These are phyloP conservation scores for Conops quadrifasciatus DNA, from an alignment of 2,888 invertebrate genomes.

Conservation along the genomic window DNA sequence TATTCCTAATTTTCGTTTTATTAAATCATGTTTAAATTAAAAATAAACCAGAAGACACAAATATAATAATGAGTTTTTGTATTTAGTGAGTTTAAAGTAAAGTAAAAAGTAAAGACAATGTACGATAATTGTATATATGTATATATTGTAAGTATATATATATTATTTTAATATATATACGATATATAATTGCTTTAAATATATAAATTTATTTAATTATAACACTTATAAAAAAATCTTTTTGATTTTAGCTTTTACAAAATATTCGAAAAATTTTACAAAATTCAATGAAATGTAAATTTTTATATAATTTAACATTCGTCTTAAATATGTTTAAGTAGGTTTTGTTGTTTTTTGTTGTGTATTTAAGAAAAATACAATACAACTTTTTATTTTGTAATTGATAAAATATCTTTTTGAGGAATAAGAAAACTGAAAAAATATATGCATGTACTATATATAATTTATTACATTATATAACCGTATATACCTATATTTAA, in stretches of 20 bases:
- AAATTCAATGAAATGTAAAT: conserved; percentile 42
- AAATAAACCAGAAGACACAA: no score
- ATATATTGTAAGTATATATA: conserved; percentile 23
- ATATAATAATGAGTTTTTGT: no score
- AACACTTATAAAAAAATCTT: conserved; percentile 59
- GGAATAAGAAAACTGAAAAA: conserved; percentile 25
- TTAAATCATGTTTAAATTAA: no score
- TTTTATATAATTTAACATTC: conserved; percentile 33
- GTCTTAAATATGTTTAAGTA: conserved; percentile 32
- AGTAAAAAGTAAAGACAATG: neutral
- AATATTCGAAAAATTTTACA: conserved; percentile 48
- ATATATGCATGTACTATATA: conserved; percentile 19
- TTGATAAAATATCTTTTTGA: conserved; percentile 31
- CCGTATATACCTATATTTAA: conserved; percentile 31
- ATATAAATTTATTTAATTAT: conserved; percentile 59
- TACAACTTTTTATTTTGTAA: conserved; percentile 40
- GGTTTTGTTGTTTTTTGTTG: conserved; percentile 15
- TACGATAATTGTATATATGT: conserved; percentile 2
- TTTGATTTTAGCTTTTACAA: conserved; percentile 49
- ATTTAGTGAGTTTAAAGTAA: neutral
- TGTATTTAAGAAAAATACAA: conserved; percentile 22
- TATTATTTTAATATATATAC: conserved; percentile 39
- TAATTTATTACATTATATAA: conserved; percentile 29
- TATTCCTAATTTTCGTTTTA: no score
- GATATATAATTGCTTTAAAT: conserved; percentile 40